Conservation (phyloP, 1,140 invertebrate species). For the Chrysomallon squamiferum region DNA sequence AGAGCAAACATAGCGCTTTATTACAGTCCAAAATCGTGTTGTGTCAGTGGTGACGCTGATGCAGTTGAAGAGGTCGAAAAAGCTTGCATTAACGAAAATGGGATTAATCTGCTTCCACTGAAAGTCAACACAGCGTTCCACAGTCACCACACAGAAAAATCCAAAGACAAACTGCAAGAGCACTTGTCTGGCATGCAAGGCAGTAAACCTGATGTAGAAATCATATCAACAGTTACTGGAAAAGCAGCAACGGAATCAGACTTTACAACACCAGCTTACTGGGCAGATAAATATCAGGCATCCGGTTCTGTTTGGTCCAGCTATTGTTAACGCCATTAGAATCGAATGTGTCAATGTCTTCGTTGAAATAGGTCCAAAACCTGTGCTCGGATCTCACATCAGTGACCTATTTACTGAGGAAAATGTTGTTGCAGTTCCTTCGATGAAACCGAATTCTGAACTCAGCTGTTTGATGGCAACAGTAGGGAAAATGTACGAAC, state of each 20-base stretch:
- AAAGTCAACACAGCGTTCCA: slow-evolving; percentile 41
- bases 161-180: slow-evolving; percentile 18
- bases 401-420: slow-evolving; percentile 20
- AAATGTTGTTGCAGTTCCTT: slow-evolving; percentile 20
- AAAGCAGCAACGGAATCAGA: neutral
- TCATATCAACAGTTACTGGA: slow-evolving; percentile 39
- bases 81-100: neutral
- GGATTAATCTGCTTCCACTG: slow-evolving; percentile 1
- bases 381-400: slow-evolving; percentile 31
- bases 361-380: slow-evolving; percentile 43
- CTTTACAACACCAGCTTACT: slow-evolving; percentile 15
- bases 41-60: slow-evolving; percentile 36
- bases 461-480: slow-evolving; percentile 15
- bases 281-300: slow-evolving; percentile 34
- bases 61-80: slow-evolving; percentile 15
- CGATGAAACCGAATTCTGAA: slow-evolving; percentile 32
- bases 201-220: slow-evolving; percentile 4
- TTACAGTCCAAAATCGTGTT: slow-evolving; percentile 36
- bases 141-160: slow-evolving; percentile 26
- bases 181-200: slow-evolving; percentile 9
- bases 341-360: slow-evolving; percentile 26
- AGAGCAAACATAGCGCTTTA: slow-evolving; percentile 36
- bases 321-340: slow-evolving; percentile 15
- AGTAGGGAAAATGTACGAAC: slow-evolving; percentile 12
- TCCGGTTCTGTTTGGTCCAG: slow-evolving; percentile 28